These are phyloP conservation scores for Melanotaenia boesemani DNA, from an alignment of 2,797 vertebrate genomes.

Conservation along the genomic window DNA sequence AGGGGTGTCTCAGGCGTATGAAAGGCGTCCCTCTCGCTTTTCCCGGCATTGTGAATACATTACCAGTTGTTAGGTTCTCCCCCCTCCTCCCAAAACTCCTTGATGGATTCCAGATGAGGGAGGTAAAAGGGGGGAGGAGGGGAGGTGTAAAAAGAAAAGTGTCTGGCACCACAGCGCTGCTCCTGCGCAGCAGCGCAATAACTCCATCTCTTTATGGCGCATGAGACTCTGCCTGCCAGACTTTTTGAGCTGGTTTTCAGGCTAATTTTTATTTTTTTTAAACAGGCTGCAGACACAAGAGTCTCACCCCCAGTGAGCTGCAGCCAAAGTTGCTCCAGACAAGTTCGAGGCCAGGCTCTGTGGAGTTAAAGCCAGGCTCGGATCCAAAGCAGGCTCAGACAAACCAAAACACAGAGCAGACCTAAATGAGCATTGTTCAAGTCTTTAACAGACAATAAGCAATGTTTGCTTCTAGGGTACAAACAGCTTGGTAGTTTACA, in stretches of 20 bases:
- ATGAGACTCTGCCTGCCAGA: slow-evolving; percentile 76
- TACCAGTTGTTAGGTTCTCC: slow-evolving; percentile 82
- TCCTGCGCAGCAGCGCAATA: slow-evolving; percentile 89
- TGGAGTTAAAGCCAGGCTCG: slow-evolving; percentile 8
- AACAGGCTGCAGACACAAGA: slow-evolving; percentile 51
- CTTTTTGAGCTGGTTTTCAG: slow-evolving; percentile 80
- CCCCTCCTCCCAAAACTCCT: slow-evolving; percentile 76
- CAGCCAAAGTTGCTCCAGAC: slow-evolving; percentile 38
- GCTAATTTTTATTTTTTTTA: slow-evolving; percentile 33
- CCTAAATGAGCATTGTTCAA: slow-evolving; percentile 14
- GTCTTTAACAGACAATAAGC: slow-evolving; percentile 7
- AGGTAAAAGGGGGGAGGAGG: slow-evolving; percentile 76
- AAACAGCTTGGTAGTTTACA: not conserved
- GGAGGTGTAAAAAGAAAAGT: slow-evolving; percentile 77
- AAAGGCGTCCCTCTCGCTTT: slow-evolving; percentile 73
- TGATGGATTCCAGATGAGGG: slow-evolving; percentile 97
- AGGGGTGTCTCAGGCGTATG: slow-evolving; percentile 67
- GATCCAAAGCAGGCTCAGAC: slow-evolving; percentile 27
- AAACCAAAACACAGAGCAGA: slow-evolving; percentile 37
- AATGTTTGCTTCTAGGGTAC: not conserved
- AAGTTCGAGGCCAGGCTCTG: slow-evolving; percentile 20
- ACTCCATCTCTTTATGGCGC: slow-evolving; percentile 89
- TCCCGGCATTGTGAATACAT: slow-evolving; percentile 80
- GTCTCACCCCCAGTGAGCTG: slow-evolving; percentile 20
- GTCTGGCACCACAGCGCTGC: slow-evolving; percentile 91